Evolutionary conservation across 2,797 vertebrate species (phyloP), one percentile per base, ranked within the genome.

Genomic region (Salmo trutta): DNA sequence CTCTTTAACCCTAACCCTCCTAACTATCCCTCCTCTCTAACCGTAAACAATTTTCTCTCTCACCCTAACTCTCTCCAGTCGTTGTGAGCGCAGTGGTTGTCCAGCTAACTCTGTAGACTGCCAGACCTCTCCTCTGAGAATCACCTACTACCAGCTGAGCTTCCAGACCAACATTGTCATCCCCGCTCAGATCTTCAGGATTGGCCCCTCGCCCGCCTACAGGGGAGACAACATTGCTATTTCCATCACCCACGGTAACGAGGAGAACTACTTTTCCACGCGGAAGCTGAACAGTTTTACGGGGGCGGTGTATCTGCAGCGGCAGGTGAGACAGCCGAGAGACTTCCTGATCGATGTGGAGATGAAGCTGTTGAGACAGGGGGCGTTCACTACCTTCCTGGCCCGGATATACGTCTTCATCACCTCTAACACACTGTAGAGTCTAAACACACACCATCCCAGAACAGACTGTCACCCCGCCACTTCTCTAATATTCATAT

Each of bases 281-380:
- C 93, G 96, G 51, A 94, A 97, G 77, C 95, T 98, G 54, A 98
- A 97, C 36, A 83, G 96, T 62, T 98, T 97, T 92, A 99, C 96
- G 0, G 98, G 98, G 0, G 94, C 97, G 0, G 96, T 99, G 10
- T 97, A 94, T 80, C 89, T 99, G 70, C 95, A 98, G 85, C 93
- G 96, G 5, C 93, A 96, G 52, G 94, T 96, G 47, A 93, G 86
- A 2, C 92, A 94, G 73, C 94, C 96, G 0, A 94, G 92, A 81
- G 98, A 99, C 90, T 99, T 99, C 84, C 87, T 96, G 51, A 83
- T 99, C 75, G 95, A 96, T 0, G 96, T 98, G 31, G 97, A 99
- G 89, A 99, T 99, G 98, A 98, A 96, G 86, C 95, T 99, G 1
- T 97, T 97, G 93, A 95, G 98, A 41, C 97, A 97, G 90, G 98